Percentiles rank a stretch among this genome's conserved stretches.
These are phyloP conservation scores for Bombus haemorrhoidalis DNA, from an alignment of 1,140 invertebrate genomes.

Conservation along the genomic window DNA sequence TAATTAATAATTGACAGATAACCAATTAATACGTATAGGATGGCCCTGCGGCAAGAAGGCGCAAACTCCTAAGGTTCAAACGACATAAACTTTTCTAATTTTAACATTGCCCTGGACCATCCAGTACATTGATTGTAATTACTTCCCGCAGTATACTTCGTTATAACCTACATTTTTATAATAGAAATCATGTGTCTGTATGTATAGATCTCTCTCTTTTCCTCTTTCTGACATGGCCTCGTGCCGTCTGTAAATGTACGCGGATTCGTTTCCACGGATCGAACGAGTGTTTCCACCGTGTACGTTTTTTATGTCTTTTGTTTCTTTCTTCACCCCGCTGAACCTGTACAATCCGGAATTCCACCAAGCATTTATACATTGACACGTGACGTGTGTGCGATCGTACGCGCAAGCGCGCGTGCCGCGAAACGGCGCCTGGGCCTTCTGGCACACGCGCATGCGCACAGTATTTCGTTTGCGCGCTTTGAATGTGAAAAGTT, in stretches of 20 bases:
- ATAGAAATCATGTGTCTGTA: slow-evolving; percentile 67
- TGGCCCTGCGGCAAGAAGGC: slow-evolving; percentile 77
- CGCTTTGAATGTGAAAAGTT: slow-evolving; percentile 40
- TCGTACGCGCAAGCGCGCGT: slow-evolving; percentile 8
- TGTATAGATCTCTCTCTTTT: slow-evolving; percentile 58
- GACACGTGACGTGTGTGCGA: slow-evolving; percentile 39
- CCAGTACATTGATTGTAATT: slow-evolving; percentile 79
- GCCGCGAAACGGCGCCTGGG: too few relatives aligned
- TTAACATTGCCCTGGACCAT: slow-evolving; percentile 78
- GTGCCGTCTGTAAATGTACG: neutral
- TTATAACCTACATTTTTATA: slow-evolving; percentile 68
- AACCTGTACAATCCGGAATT: slow-evolving; percentile 52
- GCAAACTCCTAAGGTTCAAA: slow-evolving; percentile 79
- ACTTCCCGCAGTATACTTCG: slow-evolving; percentile 72
- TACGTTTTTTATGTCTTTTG: neutral
- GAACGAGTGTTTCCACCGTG: neutral
- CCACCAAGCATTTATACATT: slow-evolving; percentile 59
- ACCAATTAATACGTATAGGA: slow-evolving; percentile 79
- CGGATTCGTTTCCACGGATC: neutral
- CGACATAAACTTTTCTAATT: slow-evolving; percentile 81
- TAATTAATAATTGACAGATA: slow-evolving; percentile 82
- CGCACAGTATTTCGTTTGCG: slow-evolving; percentile 26
- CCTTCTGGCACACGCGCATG: slow-evolving; percentile 4
- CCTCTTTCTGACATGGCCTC: neutral
- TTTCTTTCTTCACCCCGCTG: neutral